Evolutionary conservation across 2,888 invertebrate genomes (phyloP), one percentile per base, ranked within the genome.

Genomic region (Diarsia brunnea): DNA sequence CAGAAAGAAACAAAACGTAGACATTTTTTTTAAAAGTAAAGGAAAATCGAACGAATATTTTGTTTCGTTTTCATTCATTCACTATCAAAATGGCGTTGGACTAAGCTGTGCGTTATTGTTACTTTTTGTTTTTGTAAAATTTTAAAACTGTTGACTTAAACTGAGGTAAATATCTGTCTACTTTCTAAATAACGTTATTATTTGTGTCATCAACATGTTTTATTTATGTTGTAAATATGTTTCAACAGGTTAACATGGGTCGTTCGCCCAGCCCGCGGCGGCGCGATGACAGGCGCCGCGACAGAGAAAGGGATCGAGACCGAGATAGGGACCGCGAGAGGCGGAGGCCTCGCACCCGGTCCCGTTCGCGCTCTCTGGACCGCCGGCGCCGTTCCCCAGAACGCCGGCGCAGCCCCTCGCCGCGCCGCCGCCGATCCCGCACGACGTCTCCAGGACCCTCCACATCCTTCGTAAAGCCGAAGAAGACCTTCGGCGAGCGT

Each of bases 401-500:
- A 43, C 91, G 95, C 43, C 86, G 91, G 4, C 87, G 92, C 0
- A 89, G 90, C 38, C 91, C 91, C 79, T 92, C 92, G 47, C 91
- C 92, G 80, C 91, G 91, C 86, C 84, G 95, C 67, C 91, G 95
- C 72, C 91, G 95, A 31, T 94, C 94, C 0, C 91, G 95, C 0
- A 94, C 95, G 0, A 38, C 87, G 0, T 97, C 96, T 0, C 92
- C 95, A 0, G 90, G 93, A 0, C 92, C 96, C 69, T 88, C 97
- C 87, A 91, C 94, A 31, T 94, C 95, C 45, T 96, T 96, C 88
- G 91, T 91, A 4, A 95, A 95, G 81, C 93, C 93, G 2, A 95
- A 92, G 78, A 96, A 95, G 76, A 92, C 93, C 2, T 95, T 95
- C 83, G 93, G 94, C 49, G 97, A 98, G 88, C 97, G 98, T 72